Percentiles rank a stretch among this genome's conserved stretches.
phyloP scores from a whole-genome alignment of 2,113 vertebrate species.

The Girardinichthys multiradiatus region DNA sequence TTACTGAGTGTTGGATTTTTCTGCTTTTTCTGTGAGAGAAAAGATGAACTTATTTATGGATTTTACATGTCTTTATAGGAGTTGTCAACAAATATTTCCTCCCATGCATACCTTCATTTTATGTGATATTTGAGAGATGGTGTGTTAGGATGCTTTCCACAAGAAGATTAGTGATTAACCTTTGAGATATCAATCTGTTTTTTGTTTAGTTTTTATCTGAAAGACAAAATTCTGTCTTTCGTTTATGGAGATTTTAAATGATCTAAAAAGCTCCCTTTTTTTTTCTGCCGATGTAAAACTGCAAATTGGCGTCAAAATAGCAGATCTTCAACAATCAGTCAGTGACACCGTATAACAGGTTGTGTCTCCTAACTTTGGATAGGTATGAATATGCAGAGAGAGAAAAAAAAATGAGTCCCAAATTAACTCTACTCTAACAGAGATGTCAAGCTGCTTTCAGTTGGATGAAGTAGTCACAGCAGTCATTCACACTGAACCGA shows the following conservation, averaged over 20 bases:
- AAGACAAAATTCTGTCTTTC: too few species aligned
- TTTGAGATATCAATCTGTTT: too few species aligned
- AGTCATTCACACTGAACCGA: not conserved
- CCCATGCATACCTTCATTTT: too few species aligned
- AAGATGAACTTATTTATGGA: too few species aligned
- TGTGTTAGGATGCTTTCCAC: too few species aligned
- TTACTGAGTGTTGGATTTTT: too few species aligned
- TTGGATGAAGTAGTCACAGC: not conserved
- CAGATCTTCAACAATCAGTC: not conserved
- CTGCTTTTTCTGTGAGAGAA: too few species aligned
- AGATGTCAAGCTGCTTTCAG: not conserved
- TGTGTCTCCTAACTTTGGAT: not conserved
- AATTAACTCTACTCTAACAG: not conserved
- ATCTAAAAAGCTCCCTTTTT: not conserved
- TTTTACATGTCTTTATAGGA: too few species aligned
- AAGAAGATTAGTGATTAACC: too few species aligned
- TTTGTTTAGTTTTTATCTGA: too few species aligned
- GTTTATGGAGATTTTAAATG: not conserved
- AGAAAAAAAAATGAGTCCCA: not conserved
- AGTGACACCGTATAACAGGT: not conserved
- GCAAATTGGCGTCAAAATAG: not conserved
- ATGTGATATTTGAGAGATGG: too few species aligned
- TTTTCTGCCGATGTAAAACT: not conserved
- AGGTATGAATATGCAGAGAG: not conserved
- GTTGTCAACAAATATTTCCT: too few species aligned